Evolutionary conservation across 2,113 vertebrate genomes (phyloP).

Genomic region (Xiphias gladius): DNA sequence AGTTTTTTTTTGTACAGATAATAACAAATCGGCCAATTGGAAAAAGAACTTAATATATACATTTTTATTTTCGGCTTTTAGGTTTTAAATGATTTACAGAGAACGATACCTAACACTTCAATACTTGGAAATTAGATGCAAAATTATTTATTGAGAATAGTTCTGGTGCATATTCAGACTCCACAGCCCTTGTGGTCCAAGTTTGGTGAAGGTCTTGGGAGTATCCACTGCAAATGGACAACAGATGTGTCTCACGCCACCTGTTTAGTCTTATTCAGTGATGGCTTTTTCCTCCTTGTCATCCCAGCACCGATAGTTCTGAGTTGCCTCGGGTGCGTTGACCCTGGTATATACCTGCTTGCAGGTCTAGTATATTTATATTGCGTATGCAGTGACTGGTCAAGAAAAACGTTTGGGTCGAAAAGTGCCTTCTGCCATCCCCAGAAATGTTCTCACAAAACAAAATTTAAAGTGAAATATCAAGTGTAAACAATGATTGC

Average conservation of each 20-base stretch:
- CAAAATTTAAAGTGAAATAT: background rate
- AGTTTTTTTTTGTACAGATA: too few species aligned
- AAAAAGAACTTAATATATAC: background rate
- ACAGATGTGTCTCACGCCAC: too few species aligned
- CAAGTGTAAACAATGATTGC: background rate
- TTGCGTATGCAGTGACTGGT: background rate
- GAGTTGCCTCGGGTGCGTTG: background rate
- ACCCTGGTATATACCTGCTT: too few species aligned
- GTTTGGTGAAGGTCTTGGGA: background rate
- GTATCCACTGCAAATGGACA: too few species aligned
- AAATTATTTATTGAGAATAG: too few species aligned
- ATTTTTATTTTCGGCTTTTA: too few species aligned
- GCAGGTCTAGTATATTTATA: background rate
- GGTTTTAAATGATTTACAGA: too few species aligned
- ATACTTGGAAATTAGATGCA: too few species aligned
- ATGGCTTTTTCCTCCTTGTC: background rate
- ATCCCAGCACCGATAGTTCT: background rate
- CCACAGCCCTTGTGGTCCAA: background rate
- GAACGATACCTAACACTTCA: too few species aligned
- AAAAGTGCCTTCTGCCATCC: background rate
- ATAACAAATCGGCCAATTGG: background rate
- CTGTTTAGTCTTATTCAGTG: too few species aligned
- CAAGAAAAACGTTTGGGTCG: too few species aligned
- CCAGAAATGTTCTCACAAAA: background rate
- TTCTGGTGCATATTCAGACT: background rate